These are phyloP conservation scores for Xenentodon cancila DNA, from an alignment of 2,797 vertebrate species.

Conservation along the genomic window DNA sequence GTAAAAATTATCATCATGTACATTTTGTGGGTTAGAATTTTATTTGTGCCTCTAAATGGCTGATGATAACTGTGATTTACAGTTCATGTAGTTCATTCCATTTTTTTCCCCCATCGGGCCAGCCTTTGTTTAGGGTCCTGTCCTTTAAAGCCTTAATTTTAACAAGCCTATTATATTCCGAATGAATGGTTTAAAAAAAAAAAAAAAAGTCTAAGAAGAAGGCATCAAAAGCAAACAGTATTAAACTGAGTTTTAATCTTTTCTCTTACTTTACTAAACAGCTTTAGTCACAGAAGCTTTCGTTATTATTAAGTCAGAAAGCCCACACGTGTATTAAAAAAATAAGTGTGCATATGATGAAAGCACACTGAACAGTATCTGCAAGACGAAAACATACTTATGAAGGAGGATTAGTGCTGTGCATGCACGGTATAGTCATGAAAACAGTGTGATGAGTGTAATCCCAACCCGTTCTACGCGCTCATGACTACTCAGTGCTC, in stretches of 20 bases:
- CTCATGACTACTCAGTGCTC: neutral
- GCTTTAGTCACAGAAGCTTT: neutral
- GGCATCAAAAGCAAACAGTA: neutral
- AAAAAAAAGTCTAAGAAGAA: neutral
- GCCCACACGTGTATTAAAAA: neutral
- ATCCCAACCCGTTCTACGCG: neutral
- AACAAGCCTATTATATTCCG: neutral
- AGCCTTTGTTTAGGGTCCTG: slow-evolving; percentile 1
- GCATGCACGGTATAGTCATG: neutral
- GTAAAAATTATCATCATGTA: neutral
- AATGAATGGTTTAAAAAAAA: neutral
- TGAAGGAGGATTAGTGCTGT: neutral
- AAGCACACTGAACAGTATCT: neutral
- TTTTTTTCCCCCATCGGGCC: neutral
- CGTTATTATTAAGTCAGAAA: neutral
- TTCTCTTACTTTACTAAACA: neutral
- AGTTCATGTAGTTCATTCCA: neutral
- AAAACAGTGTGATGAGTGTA: neutral
- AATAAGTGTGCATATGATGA: neutral
- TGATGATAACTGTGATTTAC: neutral
- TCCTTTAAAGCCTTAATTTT: neutral
- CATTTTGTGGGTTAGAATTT: slow-evolving; percentile 3
- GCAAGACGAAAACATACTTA: neutral
- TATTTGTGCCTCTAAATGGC: no score
- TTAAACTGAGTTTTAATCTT: neutral